Base-by-base conservation (phyloP, 2,113 vertebrate genomes). In the Myocastor coypus region DNA sequence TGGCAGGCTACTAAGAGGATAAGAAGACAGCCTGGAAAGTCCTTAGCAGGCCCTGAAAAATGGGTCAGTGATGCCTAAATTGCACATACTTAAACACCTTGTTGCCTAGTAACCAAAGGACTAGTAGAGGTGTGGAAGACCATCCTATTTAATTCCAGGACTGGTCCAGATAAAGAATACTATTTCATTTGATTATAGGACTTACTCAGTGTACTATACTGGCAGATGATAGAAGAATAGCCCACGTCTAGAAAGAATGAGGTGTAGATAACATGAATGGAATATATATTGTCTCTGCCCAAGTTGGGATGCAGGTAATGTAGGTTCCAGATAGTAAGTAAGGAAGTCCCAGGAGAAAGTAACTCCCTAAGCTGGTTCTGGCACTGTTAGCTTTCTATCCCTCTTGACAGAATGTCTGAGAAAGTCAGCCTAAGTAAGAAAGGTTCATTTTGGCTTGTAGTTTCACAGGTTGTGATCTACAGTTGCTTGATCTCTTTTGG, bases 31-130 rank as follows among this genome's bases (percentile, higher is more conserved):
- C 50, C 66, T 82, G 42, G 34, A 37, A 22, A 94, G 83, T 83
- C 66, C 32, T 97, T 93, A 85, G 11, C 71, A 92, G 37, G 30
- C 28, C 42, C 24, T 94, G 37, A 52, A 89, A 92, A 92, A 86
- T 26, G 63, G 24, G 19, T 80, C 50, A 81, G 30, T 80, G 37
- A n/a, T 69, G 57, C 32, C 87, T 75, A 92, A 83, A 63, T 83
- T 90, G 50, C 13, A 61, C 3, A 8, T 64, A 92, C 81, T 85
- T 82, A 92, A 95, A 46, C n/a, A 2, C 7, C n/a, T 46, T 26
- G 10, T 95, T 64, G n/a, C 50, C 75, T 57, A 59, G 19, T 89
- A 92, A 68, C 26, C 69, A 82, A 94, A 95, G 50, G 37, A 59
- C 68, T 84, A 50, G 10, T 87, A 63, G 9, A 87, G 2, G 30